These are phyloP conservation scores for Pseudochromis fuscus DNA, from an alignment of 2,797 vertebrate genomes.

Conservation along the genomic window DNA sequence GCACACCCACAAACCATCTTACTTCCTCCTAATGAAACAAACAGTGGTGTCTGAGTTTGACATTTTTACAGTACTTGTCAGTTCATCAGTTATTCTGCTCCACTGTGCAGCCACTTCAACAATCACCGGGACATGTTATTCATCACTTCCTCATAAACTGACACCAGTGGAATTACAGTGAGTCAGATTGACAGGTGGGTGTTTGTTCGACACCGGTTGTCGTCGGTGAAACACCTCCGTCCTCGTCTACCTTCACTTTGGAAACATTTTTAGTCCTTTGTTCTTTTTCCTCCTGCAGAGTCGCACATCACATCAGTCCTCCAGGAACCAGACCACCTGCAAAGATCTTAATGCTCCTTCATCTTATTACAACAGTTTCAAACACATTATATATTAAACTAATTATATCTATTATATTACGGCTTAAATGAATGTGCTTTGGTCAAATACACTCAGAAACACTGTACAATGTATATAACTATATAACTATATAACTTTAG, in stretches of 20 bases:
- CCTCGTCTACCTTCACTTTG: neutral
- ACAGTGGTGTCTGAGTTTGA: constrained; percentile 40
- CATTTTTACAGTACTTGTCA: constrained; percentile 46
- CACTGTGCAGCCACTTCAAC: constrained; percentile 1
- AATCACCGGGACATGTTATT: constrained; percentile 19
- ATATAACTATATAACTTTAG: too few relatives aligned
- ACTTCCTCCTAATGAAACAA: constrained; percentile 47
- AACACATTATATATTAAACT: too few relatives aligned
- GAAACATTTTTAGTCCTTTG: constrained; percentile 3
- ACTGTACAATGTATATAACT: too few relatives aligned
- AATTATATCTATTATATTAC: too few relatives aligned
- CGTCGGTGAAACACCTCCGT: neutral
- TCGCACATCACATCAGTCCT: neutral
- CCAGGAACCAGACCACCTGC: too few relatives aligned
- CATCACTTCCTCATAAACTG: constrained; percentile 14
- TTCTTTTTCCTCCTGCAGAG: neutral
- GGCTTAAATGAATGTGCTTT: too few relatives aligned
- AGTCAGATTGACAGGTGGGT: neutral
- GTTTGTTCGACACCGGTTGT: neutral
- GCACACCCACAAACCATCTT: constrained; percentile 33
- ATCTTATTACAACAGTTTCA: too few relatives aligned
- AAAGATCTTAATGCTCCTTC: too few relatives aligned
- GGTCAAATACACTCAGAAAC: too few relatives aligned
- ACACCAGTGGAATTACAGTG: constrained; percentile 4
- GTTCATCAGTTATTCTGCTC: constrained; percentile 32